Evolutionary conservation across 30 jellyfish, hydroid and myxozoan species (phyloP).

Genomic region (Hydra vulgaris): DNA sequence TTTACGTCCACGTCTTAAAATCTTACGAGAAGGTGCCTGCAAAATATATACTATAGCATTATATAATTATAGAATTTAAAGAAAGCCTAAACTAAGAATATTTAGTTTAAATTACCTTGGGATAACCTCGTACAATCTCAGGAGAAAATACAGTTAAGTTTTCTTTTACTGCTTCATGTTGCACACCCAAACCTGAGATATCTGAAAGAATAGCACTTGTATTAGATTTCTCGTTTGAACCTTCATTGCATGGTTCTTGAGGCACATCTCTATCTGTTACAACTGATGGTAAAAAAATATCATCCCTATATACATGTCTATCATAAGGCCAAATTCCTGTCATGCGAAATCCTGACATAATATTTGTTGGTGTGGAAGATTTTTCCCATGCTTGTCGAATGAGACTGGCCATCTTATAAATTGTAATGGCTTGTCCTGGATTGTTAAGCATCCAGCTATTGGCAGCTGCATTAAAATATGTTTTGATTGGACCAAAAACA

Average conservation of each 20-base stretch:
- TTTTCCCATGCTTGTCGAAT: neutral
- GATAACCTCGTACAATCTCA: neutral
- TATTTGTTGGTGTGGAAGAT: neutral
- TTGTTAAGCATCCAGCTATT: neutral
- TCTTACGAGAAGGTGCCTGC: neutral
- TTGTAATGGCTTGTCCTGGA: slow-evolving; percentile 3
- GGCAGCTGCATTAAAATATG: slow-evolving; percentile 2
- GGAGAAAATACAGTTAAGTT: neutral
- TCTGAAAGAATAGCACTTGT: neutral
- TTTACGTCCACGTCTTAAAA: neutral
- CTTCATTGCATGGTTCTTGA: neutral
- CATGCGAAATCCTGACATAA: slow-evolving; percentile 5
- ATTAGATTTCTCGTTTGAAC: neutral
- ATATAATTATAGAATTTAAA: neutral
- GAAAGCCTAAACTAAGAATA: neutral
- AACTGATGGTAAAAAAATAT: slow-evolving; percentile 3
- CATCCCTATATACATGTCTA: neutral
- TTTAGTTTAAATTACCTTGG: neutral
- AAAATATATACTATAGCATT: neutral
- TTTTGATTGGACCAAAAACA: slow-evolving; percentile 7
- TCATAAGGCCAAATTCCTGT: slow-evolving; percentile 2
- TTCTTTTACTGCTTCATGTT: neutral
- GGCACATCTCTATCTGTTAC: slow-evolving; percentile 13
- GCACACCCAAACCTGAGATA: neutral
- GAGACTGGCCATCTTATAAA: neutral